phyloP scores from a whole-genome alignment of 2,888 invertebrate species.

The Empis livida region DNA sequence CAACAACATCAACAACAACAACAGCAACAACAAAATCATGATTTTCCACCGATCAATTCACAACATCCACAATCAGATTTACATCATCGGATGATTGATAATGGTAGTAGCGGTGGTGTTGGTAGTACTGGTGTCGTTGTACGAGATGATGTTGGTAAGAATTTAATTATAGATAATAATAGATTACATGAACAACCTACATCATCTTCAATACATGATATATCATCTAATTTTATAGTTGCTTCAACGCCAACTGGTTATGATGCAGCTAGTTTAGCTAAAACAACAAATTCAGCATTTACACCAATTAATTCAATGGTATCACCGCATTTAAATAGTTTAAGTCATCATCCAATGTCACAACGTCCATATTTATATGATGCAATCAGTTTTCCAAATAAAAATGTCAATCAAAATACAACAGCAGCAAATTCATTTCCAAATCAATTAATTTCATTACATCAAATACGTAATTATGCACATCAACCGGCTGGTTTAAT shows the following conservation, averaged over 20 bases:
- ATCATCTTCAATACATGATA: not conserved
- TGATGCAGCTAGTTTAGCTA: constrained; percentile 39
- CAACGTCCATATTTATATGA: constrained; percentile 83
- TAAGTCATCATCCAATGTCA: constrained; percentile 55
- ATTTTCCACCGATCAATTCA: constrained; percentile 34
- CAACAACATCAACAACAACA: constrained; percentile 38
- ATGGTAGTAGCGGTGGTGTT: constrained; percentile 33
- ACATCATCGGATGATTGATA: constrained; percentile 44
- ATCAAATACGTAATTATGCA: constrained; percentile 93
- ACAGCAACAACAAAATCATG: constrained; percentile 52
- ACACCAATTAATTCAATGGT: constrained; percentile 82
- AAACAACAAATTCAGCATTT: constrained; percentile 70
- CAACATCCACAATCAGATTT: constrained; percentile 43
- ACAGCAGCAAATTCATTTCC: constrained; percentile 57
- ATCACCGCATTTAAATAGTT: constrained; percentile 60
- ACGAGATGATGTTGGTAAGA: constrained; percentile 38
- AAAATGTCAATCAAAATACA: constrained; percentile 48
- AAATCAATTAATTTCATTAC: constrained; percentile 86
- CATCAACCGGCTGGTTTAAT: constrained; percentile 71
- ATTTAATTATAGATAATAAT: not conserved
- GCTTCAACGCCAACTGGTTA: constrained; percentile 35
- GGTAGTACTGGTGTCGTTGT: constrained; percentile 22
- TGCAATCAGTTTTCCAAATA: constrained; percentile 77
- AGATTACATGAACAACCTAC: not conserved
- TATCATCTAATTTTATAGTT: constrained; percentile 15